Conservation (phyloP, 2,113 vertebrate genomes). For the Callorhinus ursinus region DNA sequence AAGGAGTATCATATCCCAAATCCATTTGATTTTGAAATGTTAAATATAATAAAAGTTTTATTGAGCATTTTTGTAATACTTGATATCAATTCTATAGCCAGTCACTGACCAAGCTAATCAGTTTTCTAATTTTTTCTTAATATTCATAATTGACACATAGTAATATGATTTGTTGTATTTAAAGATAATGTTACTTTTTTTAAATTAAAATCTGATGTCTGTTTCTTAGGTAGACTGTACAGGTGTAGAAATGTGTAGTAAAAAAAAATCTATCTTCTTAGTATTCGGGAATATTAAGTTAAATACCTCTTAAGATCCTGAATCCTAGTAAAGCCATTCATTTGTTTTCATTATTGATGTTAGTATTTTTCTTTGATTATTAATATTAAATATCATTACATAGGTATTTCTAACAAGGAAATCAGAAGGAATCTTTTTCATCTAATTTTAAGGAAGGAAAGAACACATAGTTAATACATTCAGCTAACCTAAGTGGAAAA, state of each 20-base stretch:
- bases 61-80: constrained; percentile 7
- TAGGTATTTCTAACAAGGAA: constrained; percentile 28
- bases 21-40: constrained; percentile 45
- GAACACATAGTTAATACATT: constrained; percentile 17
- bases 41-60: constrained; percentile 23
- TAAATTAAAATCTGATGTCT: constrained; percentile 3
- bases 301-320: neutral
- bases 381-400: constrained; percentile 32
- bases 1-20: constrained; percentile 13
- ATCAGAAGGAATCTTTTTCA: constrained; percentile 7
- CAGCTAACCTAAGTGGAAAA: constrained; percentile 65
- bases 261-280: neutral
- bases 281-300: neutral
- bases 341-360: constrained; percentile 12
- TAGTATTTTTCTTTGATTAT: constrained; percentile 31
- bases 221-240: neutral
- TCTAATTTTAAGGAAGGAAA: constrained; percentile 42
- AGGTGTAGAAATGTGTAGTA: constrained; percentile 7
- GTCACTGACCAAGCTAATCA: neutral
- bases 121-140: constrained; percentile 45
- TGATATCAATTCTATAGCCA: neutral
- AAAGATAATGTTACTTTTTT: neutral
- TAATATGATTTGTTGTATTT: constrained; percentile 49
- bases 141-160: constrained; percentile 1
- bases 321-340: neutral